A percentile compares a stretch with the other conserved stretches of the same genome.
Conservation (phyloP, 1,140 invertebrate species). For the Yoshiicerus persimilis region DNA sequence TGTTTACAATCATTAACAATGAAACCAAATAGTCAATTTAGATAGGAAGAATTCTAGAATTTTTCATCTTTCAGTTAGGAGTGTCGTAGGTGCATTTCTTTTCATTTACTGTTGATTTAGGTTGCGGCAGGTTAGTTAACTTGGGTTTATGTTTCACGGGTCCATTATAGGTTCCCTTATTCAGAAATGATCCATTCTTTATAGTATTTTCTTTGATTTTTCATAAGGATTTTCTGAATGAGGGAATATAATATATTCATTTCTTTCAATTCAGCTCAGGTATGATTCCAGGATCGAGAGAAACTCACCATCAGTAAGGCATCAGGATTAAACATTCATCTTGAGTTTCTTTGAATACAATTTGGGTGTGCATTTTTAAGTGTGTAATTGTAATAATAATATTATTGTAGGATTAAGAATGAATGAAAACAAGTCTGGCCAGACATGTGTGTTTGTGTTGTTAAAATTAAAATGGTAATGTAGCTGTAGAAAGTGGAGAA, state of each 20-base stretch:
- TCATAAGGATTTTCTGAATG: not conserved
- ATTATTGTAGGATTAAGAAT: not conserved
- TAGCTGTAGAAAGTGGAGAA: not conserved
- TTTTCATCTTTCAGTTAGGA: not conserved
- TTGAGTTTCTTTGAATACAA: not conserved
- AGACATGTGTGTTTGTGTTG: not conserved
- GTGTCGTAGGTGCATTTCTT: not conserved
- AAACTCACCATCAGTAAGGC: not conserved
- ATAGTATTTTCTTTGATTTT: not conserved
- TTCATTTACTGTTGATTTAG: not conserved
- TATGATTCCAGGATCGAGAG: constrained; percentile 28
- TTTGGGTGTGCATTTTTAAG: not conserved
- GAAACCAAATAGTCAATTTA: constrained; percentile 18
- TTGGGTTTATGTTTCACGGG: not conserved
- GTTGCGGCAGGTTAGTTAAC: not conserved
- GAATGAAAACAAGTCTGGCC: not conserved
- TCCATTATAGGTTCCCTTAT: not conserved
- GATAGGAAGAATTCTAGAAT: not conserved
- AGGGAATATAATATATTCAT: not conserved
- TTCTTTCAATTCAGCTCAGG: constrained; percentile 26
- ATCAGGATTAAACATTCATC: not conserved
- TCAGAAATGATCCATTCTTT: not conserved
- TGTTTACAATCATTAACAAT: constrained; percentile 21
- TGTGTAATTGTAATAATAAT: not conserved
- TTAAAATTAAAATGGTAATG: not conserved